Percentiles rank a stretch among this genome's conserved stretches.
These are phyloP conservation scores for Drosophila persimilis DNA, from an alignment of 1,140 invertebrate genomes.

Conservation along the genomic window DNA sequence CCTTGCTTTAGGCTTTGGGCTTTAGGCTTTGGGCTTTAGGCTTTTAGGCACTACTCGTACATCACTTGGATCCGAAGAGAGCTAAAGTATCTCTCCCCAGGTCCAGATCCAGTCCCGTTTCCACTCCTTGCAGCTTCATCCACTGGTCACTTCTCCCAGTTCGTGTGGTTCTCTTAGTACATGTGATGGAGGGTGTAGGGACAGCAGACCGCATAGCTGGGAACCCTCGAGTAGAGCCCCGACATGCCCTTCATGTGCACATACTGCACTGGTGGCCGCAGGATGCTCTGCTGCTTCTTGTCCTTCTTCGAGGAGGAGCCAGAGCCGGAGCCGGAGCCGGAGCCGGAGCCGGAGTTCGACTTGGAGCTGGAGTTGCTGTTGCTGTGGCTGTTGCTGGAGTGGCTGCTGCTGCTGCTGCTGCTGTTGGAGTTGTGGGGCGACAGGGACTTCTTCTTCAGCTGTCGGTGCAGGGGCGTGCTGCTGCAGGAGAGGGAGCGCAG, in stretches of 20 bases:
- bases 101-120: constrained; percentile 6
- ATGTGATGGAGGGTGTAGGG: constrained; percentile 72
- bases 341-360: constrained; percentile 11
- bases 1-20: neutral
- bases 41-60: constrained; percentile 70
- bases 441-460: constrained; percentile 56
- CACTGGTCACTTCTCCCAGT: neutral
- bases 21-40: neutral
- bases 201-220: constrained; percentile 77
- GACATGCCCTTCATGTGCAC: constrained; percentile 82
- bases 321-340: too few species aligned
- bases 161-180: constrained; percentile 40
- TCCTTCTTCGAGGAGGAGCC: constrained; percentile 60
- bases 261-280: constrained; percentile 79
- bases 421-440: constrained; percentile 46
- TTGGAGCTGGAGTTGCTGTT: constrained; percentile 29
- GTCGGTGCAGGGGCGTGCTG: constrained; percentile 83
- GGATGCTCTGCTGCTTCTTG: constrained; percentile 82
- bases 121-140: constrained; percentile 22
- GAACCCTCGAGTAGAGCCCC: constrained; percentile 76
- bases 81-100: constrained; percentile 15
- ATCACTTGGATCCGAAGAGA: constrained; percentile 40
- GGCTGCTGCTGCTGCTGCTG: constrained; percentile 44
- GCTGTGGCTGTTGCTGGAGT: constrained; percentile 39
- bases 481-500: constrained; percentile 86